Conservation (phyloP, 2,797 vertebrate species). For the Lindbergichthys nudifrons region DNA sequence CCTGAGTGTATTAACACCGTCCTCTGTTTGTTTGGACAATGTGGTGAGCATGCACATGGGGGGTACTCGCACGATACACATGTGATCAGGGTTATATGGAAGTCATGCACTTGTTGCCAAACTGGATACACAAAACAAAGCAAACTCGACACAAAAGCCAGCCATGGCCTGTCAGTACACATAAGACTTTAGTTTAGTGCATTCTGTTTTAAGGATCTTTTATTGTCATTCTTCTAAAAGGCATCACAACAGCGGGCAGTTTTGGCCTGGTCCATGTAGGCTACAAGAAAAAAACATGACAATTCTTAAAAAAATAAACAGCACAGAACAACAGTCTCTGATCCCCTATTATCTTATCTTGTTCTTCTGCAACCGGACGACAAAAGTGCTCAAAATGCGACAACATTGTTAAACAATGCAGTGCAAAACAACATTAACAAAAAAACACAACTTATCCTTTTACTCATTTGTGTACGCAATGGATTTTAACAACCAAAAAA, state of each 20-base stretch:
- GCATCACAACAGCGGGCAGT: too few species aligned
- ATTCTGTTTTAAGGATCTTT: background rate
- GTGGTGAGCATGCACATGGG: slow-evolving; percentile 51
- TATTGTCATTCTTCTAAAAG: too few species aligned
- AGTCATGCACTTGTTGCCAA: slow-evolving; percentile 59
- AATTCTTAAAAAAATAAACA: too few species aligned
- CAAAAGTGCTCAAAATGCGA: slow-evolving; percentile 13
- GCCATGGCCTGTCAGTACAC: slow-evolving; percentile 39
- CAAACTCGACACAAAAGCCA: slow-evolving; percentile 47
- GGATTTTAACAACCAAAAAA: background rate
- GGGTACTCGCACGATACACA: slow-evolving; percentile 53
- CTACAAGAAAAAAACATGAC: too few species aligned
- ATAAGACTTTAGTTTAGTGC: slow-evolving; percentile 34
- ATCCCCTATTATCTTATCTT: too few species aligned
- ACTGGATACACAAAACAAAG: slow-evolving; percentile 59
- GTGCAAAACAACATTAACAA: background rate
- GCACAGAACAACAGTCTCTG: too few species aligned
- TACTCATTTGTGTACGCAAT: background rate
- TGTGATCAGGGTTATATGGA: slow-evolving; percentile 56
- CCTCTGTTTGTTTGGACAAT: slow-evolving; percentile 65
- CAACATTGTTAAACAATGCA: background rate
- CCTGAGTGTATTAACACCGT: slow-evolving; percentile 66
- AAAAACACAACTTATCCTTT: background rate
- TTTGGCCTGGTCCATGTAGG: too few species aligned
- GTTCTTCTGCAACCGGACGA: too few species aligned